phyloP scores from a whole-genome alignment of 2,113 vertebrate genomes.

The Rhizomys pruinosus region DNA sequence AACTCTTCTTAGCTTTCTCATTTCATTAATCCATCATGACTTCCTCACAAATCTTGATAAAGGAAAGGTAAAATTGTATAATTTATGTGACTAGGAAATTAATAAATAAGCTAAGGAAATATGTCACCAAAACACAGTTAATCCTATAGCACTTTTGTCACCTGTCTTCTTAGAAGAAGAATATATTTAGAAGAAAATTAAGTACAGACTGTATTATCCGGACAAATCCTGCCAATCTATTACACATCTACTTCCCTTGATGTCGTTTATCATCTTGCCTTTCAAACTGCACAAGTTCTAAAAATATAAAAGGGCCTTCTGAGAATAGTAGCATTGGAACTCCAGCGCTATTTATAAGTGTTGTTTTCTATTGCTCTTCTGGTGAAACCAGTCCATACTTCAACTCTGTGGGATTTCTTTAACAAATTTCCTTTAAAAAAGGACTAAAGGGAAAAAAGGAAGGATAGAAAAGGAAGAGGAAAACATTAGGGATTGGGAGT shows the following conservation, averaged over 20 bases:
- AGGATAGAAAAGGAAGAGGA: not conserved
- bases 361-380: constrained; percentile 38
- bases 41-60: constrained; percentile 44
- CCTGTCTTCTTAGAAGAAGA: not conserved
- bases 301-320: constrained; percentile 59
- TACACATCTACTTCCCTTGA: not conserved
- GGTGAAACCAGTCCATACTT: constrained; percentile 81
- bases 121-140: constrained; percentile 5
- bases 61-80: constrained; percentile 13
- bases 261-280: constrained; percentile 14
- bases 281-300: constrained; percentile 50
- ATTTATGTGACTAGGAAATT: constrained; percentile 65
- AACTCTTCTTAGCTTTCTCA: constrained; percentile 8
- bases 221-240: not conserved
- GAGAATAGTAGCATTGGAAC: constrained; percentile 53
- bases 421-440: constrained; percentile 59
- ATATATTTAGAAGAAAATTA: constrained; percentile 44
- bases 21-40: not conserved
- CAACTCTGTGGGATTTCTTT: constrained; percentile 82
- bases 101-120: constrained; percentile 50
- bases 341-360: constrained; percentile 24
- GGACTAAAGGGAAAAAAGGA: not conserved
- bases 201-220: constrained; percentile 13
- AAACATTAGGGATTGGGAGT: accelerated
- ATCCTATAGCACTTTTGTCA: not conserved